Conservation (phyloP, 1,140 invertebrate genomes). For the Musca vetustissima region DNA sequence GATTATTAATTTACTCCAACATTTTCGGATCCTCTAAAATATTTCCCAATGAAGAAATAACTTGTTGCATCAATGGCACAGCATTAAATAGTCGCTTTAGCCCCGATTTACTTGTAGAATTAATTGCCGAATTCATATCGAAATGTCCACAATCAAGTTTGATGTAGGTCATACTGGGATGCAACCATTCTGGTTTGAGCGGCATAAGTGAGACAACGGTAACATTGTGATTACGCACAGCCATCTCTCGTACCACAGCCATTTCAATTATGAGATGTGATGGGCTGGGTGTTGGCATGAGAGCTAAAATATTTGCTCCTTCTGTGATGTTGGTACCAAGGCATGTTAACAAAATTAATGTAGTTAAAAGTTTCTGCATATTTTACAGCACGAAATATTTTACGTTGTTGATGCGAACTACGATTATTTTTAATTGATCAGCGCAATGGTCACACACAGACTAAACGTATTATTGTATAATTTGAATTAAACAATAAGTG, state of each 20-base stretch:
- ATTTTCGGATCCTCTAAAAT: slow-evolving; percentile 30
- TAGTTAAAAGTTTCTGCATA: no score
- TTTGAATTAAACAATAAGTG: no score
- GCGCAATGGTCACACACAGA: background rate
- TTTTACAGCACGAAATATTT: no score
- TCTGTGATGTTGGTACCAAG: background rate
- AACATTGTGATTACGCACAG: slow-evolving; percentile 35
- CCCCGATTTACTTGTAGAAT: background rate
- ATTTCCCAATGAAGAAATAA: slow-evolving; percentile 17
- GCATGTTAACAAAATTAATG: no score
- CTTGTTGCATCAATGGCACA: background rate
- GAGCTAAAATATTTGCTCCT: slow-evolving; percentile 29
- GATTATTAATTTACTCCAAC: slow-evolving; percentile 30
- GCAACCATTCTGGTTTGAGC: background rate
- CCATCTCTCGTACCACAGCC: slow-evolving; percentile 30
- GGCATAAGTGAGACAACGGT: slow-evolving; percentile 30
- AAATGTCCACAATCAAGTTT: background rate
- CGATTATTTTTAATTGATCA: background rate
- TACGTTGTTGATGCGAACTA: no score
- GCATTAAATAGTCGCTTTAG: background rate
- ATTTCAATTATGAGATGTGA: slow-evolving; percentile 36
- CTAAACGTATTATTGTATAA: no score
- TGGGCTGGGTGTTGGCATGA: slow-evolving; percentile 32
- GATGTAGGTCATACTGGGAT: background rate
- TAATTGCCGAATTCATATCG: background rate